Evolutionary conservation across 2,113 vertebrate species (phyloP).

Genomic region (Cyphomyrus discorhynchus): DNA sequence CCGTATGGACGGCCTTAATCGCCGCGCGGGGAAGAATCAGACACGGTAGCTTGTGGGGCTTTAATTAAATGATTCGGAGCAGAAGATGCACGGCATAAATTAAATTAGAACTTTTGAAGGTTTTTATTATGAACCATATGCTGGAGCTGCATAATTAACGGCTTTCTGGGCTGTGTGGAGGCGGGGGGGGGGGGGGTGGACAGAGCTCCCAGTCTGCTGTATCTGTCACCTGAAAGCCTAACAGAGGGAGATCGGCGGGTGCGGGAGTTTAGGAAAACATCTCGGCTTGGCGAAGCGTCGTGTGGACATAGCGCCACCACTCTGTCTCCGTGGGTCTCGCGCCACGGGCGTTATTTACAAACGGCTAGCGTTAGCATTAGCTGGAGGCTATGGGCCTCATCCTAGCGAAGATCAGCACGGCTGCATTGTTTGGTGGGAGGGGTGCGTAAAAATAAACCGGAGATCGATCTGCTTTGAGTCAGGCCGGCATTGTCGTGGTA

Average conservation of each 20-base stretch:
- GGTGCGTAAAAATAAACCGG: neutral
- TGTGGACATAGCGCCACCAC: neutral
- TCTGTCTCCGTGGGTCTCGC: neutral
- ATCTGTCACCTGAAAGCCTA: neutral
- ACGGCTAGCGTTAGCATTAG: neutral
- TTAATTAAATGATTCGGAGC: neutral
- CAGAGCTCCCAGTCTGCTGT: neutral
- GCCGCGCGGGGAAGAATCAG: neutral
- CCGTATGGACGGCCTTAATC: neutral
- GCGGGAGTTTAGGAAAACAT: neutral
- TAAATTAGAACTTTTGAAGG: conserved; percentile 18
- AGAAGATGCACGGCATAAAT: conserved; percentile 9
- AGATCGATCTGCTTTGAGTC: neutral
- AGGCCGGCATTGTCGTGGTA: neutral
- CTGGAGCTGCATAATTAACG: conserved; percentile 2
- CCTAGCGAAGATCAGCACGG: neutral
- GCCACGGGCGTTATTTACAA: neutral
- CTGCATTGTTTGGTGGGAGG: neutral
- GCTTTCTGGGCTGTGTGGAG: neutral
- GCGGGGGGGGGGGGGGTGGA: neutral
- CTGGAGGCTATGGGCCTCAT: neutral
- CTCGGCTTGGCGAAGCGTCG: neutral
- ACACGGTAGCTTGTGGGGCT: neutral
- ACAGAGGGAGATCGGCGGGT: neutral
- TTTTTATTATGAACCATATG: conserved; percentile 5